Percentiles rank a stretch among this genome's conserved stretches.
phyloP scores from a whole-genome alignment of 2,797 vertebrate species.

The Lagorchestes hirsutus region DNA sequence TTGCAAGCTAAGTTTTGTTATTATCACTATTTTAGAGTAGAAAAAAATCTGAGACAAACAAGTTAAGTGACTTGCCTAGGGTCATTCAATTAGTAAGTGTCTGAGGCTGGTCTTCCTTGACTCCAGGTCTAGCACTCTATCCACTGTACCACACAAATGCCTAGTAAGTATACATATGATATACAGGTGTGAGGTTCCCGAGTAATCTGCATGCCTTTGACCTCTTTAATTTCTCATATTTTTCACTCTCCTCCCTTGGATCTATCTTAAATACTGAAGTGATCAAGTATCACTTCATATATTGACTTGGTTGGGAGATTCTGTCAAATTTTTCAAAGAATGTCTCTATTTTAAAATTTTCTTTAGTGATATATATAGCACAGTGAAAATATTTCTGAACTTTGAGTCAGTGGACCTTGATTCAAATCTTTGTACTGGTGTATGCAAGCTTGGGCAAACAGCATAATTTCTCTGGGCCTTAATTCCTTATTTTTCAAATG shows the following conservation, averaged over 20 bases:
- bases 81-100: not conserved
- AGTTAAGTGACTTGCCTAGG: not conserved
- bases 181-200: not conserved
- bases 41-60: not conserved
- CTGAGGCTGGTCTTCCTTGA: not conserved
- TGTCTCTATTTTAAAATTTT: not conserved
- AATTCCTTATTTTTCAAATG: not conserved
- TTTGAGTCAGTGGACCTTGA: not conserved
- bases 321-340: not conserved
- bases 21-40: not conserved
- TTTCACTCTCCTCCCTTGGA: not conserved
- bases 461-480: not conserved
- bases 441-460: not conserved
- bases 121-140: not conserved
- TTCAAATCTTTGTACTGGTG: not conserved
- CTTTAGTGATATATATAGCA: not conserved
- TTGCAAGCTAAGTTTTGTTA: not conserved
- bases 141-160: not conserved
- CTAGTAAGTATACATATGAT: not conserved
- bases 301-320: not conserved
- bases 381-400: not conserved
- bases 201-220: not conserved
- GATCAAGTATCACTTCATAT: not conserved
- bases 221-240: not conserved
- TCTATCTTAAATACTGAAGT: not conserved